Conservation (phyloP, 2,797 vertebrate genomes). For the Neoniphon sammara region DNA sequence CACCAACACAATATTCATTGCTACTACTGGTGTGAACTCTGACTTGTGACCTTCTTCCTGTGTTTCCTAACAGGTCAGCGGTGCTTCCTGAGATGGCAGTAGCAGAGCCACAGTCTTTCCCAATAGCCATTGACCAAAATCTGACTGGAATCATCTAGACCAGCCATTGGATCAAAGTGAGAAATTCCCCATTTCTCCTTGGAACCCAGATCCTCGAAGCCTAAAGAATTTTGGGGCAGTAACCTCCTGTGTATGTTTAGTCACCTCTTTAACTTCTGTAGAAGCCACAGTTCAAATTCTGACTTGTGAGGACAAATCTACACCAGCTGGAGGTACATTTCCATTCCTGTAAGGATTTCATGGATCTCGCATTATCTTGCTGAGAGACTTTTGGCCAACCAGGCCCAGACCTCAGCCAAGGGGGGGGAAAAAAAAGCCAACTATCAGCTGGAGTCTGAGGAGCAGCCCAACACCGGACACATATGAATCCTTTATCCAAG, state of each 20-base stretch:
- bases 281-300: not conserved
- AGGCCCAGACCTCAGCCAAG: not conserved
- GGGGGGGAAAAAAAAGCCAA: not conserved
- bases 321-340: not conserved
- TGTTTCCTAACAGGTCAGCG: conserved; percentile 14
- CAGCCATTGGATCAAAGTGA: not conserved
- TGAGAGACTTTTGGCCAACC: not conserved
- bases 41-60: not conserved
- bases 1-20: not conserved
- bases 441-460: not conserved
- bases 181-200: not conserved
- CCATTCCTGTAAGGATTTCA: not conserved
- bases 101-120: not conserved
- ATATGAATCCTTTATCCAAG: not conserved
- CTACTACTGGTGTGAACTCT: not conserved
- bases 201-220: not conserved
- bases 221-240: too few species aligned
- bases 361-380: too few species aligned
- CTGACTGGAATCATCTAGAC: conserved; percentile 26
- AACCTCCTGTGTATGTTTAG: too few species aligned
- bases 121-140: conserved; percentile 21
- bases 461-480: not conserved
- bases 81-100: not conserved
- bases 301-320: not conserved
- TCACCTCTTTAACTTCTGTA: not conserved